These are phyloP conservation scores for Drosophila anomalipes DNA, from an alignment of 2,888 invertebrate genomes.

Conservation along the genomic window DNA sequence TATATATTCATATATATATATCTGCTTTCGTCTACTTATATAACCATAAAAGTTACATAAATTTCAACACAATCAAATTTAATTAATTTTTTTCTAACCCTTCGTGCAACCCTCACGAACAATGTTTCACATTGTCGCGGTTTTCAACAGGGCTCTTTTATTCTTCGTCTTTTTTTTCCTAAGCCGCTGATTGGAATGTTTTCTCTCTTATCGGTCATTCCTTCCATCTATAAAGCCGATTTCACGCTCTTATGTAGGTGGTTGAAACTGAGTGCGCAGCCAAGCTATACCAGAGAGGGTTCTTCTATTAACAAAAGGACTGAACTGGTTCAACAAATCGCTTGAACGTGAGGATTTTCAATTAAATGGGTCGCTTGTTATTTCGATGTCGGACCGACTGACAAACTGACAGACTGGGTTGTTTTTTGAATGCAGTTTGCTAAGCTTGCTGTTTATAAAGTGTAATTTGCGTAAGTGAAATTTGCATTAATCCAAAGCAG, in stretches of 20 bases:
- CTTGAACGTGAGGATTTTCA: slow-evolving; percentile 71
- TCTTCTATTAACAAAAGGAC: slow-evolving; percentile 42
- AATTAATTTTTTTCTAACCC: slow-evolving; percentile 71
- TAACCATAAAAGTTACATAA: slow-evolving; percentile 56
- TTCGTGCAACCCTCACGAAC: slow-evolving; percentile 49
- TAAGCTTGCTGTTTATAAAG: slow-evolving; percentile 65
- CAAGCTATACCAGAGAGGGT: slow-evolving; percentile 21
- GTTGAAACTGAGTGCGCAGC: slow-evolving; percentile 44
- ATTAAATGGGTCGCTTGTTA: slow-evolving; percentile 67
- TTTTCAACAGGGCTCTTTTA: slow-evolving; percentile 51
- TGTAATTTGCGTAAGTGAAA: slow-evolving; percentile 75
- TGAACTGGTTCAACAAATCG: slow-evolving; percentile 51
- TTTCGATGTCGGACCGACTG: slow-evolving; percentile 26
- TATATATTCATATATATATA: slow-evolving; percentile 4
- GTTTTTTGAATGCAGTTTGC: slow-evolving; percentile 40
- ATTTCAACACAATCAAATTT: slow-evolving; percentile 77
- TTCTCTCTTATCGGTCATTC: slow-evolving; percentile 35
- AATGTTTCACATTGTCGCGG: slow-evolving; percentile 54
- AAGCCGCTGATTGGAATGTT: slow-evolving; percentile 80
- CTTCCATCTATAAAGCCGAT: slow-evolving; percentile 62
- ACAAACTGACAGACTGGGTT: slow-evolving; percentile 22
- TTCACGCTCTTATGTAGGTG: slow-evolving; percentile 69
- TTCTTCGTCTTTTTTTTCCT: slow-evolving; percentile 22
- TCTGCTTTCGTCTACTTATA: slow-evolving; percentile 10
- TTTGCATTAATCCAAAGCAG: slow-evolving; percentile 72